Evolutionary conservation across 2,888 invertebrate genomes (phyloP).

Genomic region (Allygus modestus): DNA sequence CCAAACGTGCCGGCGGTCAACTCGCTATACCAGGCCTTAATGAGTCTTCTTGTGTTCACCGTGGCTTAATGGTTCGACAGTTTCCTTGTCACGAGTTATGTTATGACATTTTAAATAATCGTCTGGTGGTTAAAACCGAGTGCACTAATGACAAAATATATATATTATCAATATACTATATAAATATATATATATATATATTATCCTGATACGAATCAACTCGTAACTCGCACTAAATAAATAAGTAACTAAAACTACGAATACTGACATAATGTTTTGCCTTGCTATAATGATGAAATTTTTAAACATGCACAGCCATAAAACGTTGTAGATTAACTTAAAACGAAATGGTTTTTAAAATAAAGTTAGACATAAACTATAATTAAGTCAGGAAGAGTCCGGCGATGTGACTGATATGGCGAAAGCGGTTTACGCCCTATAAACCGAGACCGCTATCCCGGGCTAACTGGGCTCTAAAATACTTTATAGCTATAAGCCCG

Average conservation of each 20-base stretch:
- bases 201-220: no score
- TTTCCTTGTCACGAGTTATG: no score
- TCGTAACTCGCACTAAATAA: no score
- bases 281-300: neutral
- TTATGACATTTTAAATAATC: neutral
- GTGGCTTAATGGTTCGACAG: neutral
- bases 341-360: neutral
- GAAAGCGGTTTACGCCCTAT: constrained; percentile 57
- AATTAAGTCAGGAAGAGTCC: constrained; percentile 30
- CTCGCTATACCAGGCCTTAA: neutral
- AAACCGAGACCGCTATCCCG: constrained; percentile 40
- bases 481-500: constrained; percentile 52
- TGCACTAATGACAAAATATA: no score
- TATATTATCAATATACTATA: no score
- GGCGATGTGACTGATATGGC: constrained; percentile 46
- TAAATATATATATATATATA: no score
- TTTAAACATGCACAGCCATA: neutral
- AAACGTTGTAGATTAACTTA: neutral
- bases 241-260: no score
- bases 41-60: neutral
- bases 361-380: neutral
- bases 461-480: constrained; percentile 52
- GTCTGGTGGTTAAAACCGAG: neutral
- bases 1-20: neutral
- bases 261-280: neutral